Evolutionary conservation across 2,797 vertebrate genomes (phyloP).

Genomic region (Mycteria americana): DNA sequence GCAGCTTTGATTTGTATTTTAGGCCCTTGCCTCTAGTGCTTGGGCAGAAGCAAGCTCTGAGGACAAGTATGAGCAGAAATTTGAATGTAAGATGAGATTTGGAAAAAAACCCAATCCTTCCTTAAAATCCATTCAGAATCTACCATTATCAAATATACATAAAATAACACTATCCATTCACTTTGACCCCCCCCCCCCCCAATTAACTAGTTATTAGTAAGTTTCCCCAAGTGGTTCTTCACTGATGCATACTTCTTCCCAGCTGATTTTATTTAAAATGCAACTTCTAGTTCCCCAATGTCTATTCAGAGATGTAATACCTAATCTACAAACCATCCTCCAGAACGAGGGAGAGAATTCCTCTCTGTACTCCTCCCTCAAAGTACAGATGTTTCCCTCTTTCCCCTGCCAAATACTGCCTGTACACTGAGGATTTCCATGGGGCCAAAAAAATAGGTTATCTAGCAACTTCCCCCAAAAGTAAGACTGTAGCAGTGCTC

Average conservation of each 20-base stretch:
- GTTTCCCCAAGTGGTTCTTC: not conserved
- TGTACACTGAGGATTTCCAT: not conserved
- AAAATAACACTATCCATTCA: not conserved
- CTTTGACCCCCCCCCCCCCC: not conserved
- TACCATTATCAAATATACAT: not conserved
- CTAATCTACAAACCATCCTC: not conserved
- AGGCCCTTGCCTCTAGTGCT: not conserved
- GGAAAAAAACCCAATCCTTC: not conserved
- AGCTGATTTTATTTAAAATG: slow-evolving; percentile 15
- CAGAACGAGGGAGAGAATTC: not conserved
- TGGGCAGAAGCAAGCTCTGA: not conserved
- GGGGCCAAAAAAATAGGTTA: not conserved
- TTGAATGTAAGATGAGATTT: not conserved
- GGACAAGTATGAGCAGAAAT: not conserved
- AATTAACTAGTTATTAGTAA: slow-evolving; percentile 3
- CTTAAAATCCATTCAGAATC: not conserved
- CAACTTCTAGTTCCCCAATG: not conserved
- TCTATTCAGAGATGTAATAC: not conserved
- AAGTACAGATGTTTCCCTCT: not conserved
- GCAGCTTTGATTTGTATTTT: not conserved
- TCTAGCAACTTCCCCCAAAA: not conserved
- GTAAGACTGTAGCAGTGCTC: not conserved
- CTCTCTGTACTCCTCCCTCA: not conserved
- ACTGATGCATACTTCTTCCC: not conserved
- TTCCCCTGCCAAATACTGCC: not conserved